phyloP scores from a whole-genome alignment of 2,888 invertebrate species.

The Euphydryas editha region DNA sequence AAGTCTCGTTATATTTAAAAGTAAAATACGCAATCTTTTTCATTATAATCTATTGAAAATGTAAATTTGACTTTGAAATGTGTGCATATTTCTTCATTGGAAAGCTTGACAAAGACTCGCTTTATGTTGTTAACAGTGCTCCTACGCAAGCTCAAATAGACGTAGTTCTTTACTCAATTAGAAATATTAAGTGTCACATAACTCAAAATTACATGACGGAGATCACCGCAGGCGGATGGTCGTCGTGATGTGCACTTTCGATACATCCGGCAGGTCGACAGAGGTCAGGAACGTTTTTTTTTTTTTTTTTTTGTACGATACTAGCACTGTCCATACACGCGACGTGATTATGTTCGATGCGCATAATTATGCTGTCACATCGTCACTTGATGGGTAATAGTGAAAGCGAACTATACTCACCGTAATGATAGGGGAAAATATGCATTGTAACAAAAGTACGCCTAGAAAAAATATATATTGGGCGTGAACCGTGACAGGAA shows the following conservation, averaged over 20 bases:
- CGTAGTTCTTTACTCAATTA: slow-evolving; percentile 47
- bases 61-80: not conserved
- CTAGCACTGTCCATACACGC: slow-evolving; percentile 58
- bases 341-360: slow-evolving; percentile 76
- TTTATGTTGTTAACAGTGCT: not conserved
- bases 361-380: slow-evolving; percentile 83
- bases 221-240: slow-evolving; percentile 45
- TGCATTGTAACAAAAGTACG: slow-evolving; percentile 33
- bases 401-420: slow-evolving; percentile 74
- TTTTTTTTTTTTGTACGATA: slow-evolving; percentile 67
- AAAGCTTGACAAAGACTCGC: not conserved
- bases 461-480: slow-evolving; percentile 18
- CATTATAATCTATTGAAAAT: too few relatives aligned
- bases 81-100: not conserved
- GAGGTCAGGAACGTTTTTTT: slow-evolving; percentile 79
- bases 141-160: slow-evolving; percentile 35
- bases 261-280: slow-evolving; percentile 76
- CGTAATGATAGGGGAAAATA: slow-evolving; percentile 65
- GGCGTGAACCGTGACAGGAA: slow-evolving; percentile 11
- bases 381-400: slow-evolving; percentile 77
- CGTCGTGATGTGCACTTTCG: slow-evolving; percentile 74
- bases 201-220: slow-evolving; percentile 49
- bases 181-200: slow-evolving; percentile 51
- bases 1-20: not conserved
- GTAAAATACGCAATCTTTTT: too few relatives aligned